Percentiles rank a stretch among this genome's conserved stretches.
phyloP scores from a whole-genome alignment of 2,888 invertebrate genomes.

The Eurytoma adleriae region DNA sequence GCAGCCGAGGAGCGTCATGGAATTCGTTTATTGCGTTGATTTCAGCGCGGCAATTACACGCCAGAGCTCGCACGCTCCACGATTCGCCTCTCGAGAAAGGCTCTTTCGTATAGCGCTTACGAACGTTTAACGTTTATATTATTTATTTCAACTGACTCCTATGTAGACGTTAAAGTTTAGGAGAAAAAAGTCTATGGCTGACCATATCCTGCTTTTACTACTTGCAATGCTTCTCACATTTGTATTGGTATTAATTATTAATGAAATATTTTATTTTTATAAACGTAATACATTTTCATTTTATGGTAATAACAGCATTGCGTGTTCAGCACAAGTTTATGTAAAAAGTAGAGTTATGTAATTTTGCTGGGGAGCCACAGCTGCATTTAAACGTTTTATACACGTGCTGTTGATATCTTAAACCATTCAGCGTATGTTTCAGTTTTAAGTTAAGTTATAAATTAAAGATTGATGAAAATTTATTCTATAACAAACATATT shows the following conservation, averaged over 20 bases:
- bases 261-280: neutral
- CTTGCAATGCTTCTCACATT: neutral
- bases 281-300: no score
- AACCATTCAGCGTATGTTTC: no score
- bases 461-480: no score
- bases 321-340: neutral
- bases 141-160: no score
- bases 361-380: neutral
- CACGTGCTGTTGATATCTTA: no score
- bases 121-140: neutral
- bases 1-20: neutral
- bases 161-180: no score
- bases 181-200: neutral
- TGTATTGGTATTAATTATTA: neutral
- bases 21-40: constrained; percentile 45
- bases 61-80: no score
- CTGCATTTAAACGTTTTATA: no score
- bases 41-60: constrained; percentile 14
- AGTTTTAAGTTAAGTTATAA: no score
- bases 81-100: no score
- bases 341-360: neutral
- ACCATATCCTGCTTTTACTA: neutral
- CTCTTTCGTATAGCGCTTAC: neutral
- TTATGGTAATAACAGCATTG: neutral
- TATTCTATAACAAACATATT: no score